phyloP scores from a whole-genome alignment of 2,888 invertebrate species.

The Drosophila mettleri region DNA sequence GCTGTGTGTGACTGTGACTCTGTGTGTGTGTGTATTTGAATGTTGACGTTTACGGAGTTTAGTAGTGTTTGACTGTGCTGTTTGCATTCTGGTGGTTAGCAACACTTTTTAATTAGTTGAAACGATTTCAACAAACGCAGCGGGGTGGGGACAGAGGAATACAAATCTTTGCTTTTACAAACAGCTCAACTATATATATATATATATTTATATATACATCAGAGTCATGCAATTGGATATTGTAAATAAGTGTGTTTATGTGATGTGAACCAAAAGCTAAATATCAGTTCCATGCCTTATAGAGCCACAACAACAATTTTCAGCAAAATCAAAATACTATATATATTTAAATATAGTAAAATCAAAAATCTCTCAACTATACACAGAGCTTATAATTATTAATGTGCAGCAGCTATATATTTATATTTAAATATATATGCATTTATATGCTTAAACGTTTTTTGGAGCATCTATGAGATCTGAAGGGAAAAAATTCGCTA shows the following conservation, averaged over 20 bases:
- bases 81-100: slow-evolving; percentile 64
- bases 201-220: neutral
- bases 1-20: slow-evolving; percentile 20
- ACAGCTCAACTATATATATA: slow-evolving; percentile 27
- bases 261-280: slow-evolving; percentile 10
- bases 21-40: slow-evolving; percentile 40
- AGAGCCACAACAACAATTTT: slow-evolving; percentile 28
- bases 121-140: slow-evolving; percentile 66
- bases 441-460: slow-evolving; percentile 40
- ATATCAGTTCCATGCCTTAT: slow-evolving; percentile 32
- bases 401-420: slow-evolving; percentile 57
- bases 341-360: slow-evolving; percentile 3
- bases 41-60: slow-evolving; percentile 42
- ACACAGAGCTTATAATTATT: slow-evolving; percentile 57
- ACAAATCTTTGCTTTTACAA: slow-evolving; percentile 30
- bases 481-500: slow-evolving; percentile 58
- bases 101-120: slow-evolving; percentile 76
- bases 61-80: slow-evolving; percentile 49
- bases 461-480: slow-evolving; percentile 59
- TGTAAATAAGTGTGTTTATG: slow-evolving; percentile 1
- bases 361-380: slow-evolving; percentile 39
- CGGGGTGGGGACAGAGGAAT: slow-evolving; percentile 42
- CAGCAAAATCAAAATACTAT: slow-evolving; percentile 17
- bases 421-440: neutral
- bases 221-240: neutral